Percentiles rank a stretch among this genome's conserved stretches.
Evolutionary conservation across 1,140 invertebrate species (phyloP).

Genomic region (Drosophila ficusphila): DNA sequence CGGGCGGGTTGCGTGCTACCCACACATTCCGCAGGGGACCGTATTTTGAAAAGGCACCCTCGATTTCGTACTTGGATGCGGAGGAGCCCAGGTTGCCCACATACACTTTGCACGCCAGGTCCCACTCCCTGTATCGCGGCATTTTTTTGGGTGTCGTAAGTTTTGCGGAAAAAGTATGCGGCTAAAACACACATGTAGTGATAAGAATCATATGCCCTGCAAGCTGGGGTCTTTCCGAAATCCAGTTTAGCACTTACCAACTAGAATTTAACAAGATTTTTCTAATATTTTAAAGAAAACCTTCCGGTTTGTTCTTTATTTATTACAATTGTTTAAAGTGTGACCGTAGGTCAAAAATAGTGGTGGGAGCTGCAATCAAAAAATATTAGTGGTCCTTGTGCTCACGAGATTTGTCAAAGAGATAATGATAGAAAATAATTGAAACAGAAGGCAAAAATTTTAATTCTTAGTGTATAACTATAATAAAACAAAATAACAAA

Average conservation of each 20-base stretch:
- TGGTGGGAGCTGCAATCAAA: background rate
- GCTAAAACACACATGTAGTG: background rate
- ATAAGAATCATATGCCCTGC: background rate
- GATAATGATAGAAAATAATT: too few species aligned
- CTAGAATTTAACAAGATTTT: background rate
- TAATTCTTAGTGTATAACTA: too few species aligned
- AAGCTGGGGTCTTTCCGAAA: rapidly evolving
- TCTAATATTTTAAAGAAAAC: background rate
- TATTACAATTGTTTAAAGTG: background rate
- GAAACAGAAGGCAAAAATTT: too few species aligned
- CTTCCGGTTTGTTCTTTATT: background rate
- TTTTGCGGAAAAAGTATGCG: background rate
- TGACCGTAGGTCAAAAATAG: background rate
- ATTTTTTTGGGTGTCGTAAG: conserved; percentile 71
- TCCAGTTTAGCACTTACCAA: background rate
- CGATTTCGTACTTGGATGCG: conserved; percentile 95
- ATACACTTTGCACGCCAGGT: conserved; percentile 98
- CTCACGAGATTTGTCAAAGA: background rate
- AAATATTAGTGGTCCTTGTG: background rate
- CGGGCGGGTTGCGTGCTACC: conserved; percentile 97
- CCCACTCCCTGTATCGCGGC: conserved; percentile 95
- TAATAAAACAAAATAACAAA: too few species aligned
- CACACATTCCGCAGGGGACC: conserved; percentile 98
- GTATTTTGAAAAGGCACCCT: conserved; percentile 96
- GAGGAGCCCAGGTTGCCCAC: conserved; percentile 97